Base-by-base conservation (phyloP, 2,113 vertebrate species). In the Emydura subglobosa region DNA sequence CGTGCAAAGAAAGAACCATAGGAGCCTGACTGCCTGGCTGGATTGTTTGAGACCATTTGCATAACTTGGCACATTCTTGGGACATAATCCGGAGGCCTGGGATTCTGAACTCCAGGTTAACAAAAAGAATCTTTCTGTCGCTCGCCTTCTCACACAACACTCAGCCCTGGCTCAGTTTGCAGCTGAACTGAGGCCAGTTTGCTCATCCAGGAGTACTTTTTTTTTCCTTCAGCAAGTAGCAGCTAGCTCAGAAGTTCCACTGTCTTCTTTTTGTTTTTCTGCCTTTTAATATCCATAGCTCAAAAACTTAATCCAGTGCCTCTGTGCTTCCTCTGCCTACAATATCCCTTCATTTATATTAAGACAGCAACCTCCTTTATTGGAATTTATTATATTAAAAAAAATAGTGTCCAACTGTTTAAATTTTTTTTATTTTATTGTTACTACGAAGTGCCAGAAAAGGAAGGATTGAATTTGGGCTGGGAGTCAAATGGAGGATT, bases 141-240 rank as follows among this genome's bases (percentile, higher is more conserved):
- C 55, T 47, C 44, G 61, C 39, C 7, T 92, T 91, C 42, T 42
- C 6, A 31, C 31, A 78, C 68, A 74, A 22, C 55, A 42, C 29
- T 68, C 68, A 34, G 8, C 4, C 39, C 86, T 78, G n/a, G 47
- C 49, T 94, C 17, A 87, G 12, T n/a, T 68, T 54, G 8, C 11
- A 8, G 4, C 27, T 65, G 57, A 76, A 74, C 68, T 44, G 55
- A 55, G 14, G 79, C 79, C 42, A 87, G 59, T 84, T 92, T 49
- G 83, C 27, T 86, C 24, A 86, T 79, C n/a, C 49, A 92, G 34
- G 91, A 95, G 53, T 78, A n/a, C 6, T 17, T 87, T 51, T 34
- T 93, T 95, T 91, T 57, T 49, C 47, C 78, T 92, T 83, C 54
- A 86, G 51, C 51, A 91, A 39, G n/a, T 68, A 92, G 59, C 10